Evolutionary conservation across 2,113 vertebrate genomes (phyloP), one percentile per base, ranked within the genome.

Genomic region (Bagarius yarrelli): DNA sequence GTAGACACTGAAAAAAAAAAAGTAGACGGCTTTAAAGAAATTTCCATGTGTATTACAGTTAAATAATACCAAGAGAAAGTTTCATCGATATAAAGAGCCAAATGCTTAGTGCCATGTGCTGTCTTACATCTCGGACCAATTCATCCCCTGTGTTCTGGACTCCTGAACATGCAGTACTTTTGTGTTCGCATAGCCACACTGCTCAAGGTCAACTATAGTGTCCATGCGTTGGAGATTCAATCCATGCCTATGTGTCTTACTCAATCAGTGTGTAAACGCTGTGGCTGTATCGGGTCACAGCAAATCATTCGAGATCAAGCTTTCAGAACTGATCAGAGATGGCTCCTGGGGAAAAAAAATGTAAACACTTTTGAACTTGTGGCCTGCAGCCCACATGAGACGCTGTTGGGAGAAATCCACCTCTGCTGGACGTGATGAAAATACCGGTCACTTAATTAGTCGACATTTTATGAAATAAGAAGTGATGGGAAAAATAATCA

Each of bases 211-310:
- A 83, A 83, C 81, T 83, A 70, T n/a, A 44, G 75, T 47, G 53
- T 81, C 75, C 76, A 59, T 53, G 74, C 81, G 75, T 64, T 77
- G 69, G 80, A 81, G 78, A 81, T 81, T 78, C 78, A 79, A 78
- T 66, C 83, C 83, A 76, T 84, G 55, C 82, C 81, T 83, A 27
- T 30, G 70, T 70, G 85, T 87, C 85, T 71, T 63, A 79, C 75
- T 85, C 83, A 87, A 83, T 86, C 71, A 87, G 75, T 19, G 27
- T 34, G 74, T 21, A 55, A 32, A 80, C 23, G 55, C 60, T 8
- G 50, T 8, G 59, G 60, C 76, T 36, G 13, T 47, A 61, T 57
- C 12, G 18, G 85, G 80, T 82, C 75, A 64, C 47, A 27, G 80
- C 74, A 75, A 40, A 83, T 75, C 85, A 79, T 85, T 79, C 36